phyloP scores from a whole-genome alignment of 1,140 invertebrate species.

The Solenopsis invicta region DNA sequence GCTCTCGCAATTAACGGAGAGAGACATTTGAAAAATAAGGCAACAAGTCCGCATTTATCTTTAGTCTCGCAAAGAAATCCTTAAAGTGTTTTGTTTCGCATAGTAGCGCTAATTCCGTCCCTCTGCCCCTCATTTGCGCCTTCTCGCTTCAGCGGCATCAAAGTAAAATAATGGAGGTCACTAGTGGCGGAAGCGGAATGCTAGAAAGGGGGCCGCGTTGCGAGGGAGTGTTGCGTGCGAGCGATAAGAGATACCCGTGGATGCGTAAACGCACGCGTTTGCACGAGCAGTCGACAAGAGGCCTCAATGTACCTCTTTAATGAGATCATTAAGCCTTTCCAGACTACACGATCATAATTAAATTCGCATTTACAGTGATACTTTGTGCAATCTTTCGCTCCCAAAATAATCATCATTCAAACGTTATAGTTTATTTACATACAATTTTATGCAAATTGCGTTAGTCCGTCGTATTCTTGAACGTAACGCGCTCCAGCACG shows the following conservation, averaged over 20 bases:
- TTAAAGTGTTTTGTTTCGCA: slow-evolving; percentile 68
- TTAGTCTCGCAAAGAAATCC: slow-evolving; percentile 65
- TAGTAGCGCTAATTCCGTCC: slow-evolving; percentile 53
- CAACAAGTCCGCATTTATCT: slow-evolving; percentile 25
- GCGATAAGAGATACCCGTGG: slow-evolving; percentile 52
- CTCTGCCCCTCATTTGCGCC: slow-evolving; percentile 58
- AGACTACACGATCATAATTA: slow-evolving; percentile 34
- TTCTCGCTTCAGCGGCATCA: slow-evolving; percentile 65
- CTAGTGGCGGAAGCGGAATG: slow-evolving; percentile 53
- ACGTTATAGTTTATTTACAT: background rate
- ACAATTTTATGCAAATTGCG: background rate
- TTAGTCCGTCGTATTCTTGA: background rate
- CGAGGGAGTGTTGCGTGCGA: slow-evolving; percentile 50
- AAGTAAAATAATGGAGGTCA: slow-evolving; percentile 71
- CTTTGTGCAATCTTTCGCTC: background rate
- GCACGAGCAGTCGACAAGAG: slow-evolving; percentile 35
- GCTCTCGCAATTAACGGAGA: slow-evolving; percentile 63
- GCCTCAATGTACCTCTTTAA: slow-evolving; percentile 21
- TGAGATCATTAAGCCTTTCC: slow-evolving; percentile 46
- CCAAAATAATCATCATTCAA: background rate
- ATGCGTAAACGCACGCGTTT: slow-evolving; percentile 48
- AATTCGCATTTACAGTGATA: background rate
- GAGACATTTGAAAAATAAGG: slow-evolving; percentile 54
- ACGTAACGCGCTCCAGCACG: background rate
- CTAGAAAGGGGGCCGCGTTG: slow-evolving; percentile 41